These are phyloP conservation scores for Hypsopygia costalis DNA, from an alignment of 2,888 invertebrate genomes.

Conservation along the genomic window DNA sequence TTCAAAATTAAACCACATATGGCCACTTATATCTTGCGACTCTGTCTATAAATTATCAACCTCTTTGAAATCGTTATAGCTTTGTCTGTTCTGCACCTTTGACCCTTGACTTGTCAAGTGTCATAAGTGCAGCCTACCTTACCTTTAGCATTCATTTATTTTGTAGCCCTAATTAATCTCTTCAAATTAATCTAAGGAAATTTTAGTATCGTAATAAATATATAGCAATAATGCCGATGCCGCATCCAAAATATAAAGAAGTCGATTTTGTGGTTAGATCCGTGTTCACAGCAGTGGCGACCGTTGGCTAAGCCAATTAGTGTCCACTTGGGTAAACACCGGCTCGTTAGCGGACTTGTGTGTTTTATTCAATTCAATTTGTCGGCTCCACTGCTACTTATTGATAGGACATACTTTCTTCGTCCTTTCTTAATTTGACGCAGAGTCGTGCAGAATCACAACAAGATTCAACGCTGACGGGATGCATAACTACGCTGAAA, in stretches of 20 bases:
- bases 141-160: too few species aligned
- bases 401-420: slow-evolving; percentile 67
- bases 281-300: slow-evolving; percentile 45
- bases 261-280: slow-evolving; percentile 27
- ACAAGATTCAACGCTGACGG: background rate
- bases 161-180: too few species aligned
- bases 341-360: slow-evolving; percentile 79
- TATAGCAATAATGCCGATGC: too few species aligned
- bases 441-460: slow-evolving; percentile 7
- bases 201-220: too few species aligned
- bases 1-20: too few species aligned
- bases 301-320: slow-evolving; percentile 79
- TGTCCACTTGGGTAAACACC: slow-evolving; percentile 79
- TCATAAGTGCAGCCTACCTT: too few species aligned
- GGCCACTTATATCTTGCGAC: too few species aligned
- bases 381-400: slow-evolving; percentile 69
- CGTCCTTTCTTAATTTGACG: slow-evolving; percentile 50
- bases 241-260: slow-evolving; percentile 33
- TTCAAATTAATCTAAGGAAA: too few species aligned
- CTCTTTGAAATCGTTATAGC: too few species aligned
- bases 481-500: background rate
- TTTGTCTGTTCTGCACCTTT: too few species aligned
- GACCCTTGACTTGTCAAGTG: too few species aligned
- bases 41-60: too few species aligned
- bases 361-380: slow-evolving; percentile 79